A percentile compares a stretch with the other conserved stretches of the same genome.
Conservation (phyloP, 64 coral and sea anemone genomes). For the Hydrozoanthus tunicans region DNA sequence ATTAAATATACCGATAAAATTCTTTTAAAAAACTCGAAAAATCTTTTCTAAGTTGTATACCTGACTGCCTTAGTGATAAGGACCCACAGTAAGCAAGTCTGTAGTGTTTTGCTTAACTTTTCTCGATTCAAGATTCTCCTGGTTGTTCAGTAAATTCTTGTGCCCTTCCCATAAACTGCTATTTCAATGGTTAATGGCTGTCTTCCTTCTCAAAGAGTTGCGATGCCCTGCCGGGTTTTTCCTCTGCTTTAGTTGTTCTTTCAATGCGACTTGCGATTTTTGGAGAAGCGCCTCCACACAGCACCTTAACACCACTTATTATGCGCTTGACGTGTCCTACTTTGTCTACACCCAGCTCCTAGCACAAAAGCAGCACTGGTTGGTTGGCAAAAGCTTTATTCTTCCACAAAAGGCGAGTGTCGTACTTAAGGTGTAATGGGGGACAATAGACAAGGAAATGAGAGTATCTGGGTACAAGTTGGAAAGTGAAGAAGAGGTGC, state of each 20-base stretch:
- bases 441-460: background rate
- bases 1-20: too few species aligned
- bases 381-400: too few species aligned
- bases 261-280: constrained; percentile 81
- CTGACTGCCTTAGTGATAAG: too few species aligned
- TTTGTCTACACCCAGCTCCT: constrained; percentile 95
- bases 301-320: constrained; percentile 71
- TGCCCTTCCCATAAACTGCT: background rate
- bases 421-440: too few species aligned
- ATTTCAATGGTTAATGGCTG: constrained; percentile 52
- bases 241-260: constrained; percentile 78
- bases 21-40: too few species aligned
- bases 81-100: too few species aligned
- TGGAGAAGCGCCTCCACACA: constrained; percentile 87
- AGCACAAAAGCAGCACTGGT: background rate
- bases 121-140: background rate
- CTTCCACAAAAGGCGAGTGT: too few species aligned
- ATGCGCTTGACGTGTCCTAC: constrained; percentile 87
- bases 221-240: constrained; percentile 60
- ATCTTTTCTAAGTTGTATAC: too few species aligned
- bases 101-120: too few species aligned
- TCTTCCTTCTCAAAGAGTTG: constrained; percentile 71
- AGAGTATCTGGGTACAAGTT: background rate
- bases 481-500: too few species aligned
- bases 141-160: background rate